Percentiles rank a stretch among this genome's conserved stretches.
phyloP scores from a whole-genome alignment of 2,113 vertebrate genomes.

The Peromyscus leucopus region DNA sequence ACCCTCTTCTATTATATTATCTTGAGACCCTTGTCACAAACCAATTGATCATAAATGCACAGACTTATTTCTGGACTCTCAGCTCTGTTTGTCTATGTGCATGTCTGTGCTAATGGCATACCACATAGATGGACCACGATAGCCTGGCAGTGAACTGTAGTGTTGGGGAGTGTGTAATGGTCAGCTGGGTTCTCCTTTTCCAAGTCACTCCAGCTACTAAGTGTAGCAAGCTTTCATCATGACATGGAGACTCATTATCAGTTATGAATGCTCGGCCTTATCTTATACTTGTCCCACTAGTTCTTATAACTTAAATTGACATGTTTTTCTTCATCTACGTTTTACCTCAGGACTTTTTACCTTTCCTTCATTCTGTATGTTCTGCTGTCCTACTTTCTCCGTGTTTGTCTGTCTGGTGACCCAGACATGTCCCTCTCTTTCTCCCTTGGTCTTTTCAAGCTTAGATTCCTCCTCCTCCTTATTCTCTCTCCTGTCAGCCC shows the following conservation, averaged over 20 bases:
- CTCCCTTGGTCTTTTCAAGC: no score
- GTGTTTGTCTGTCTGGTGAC: no score
- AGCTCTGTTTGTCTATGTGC: neutral
- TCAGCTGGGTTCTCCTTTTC: neutral
- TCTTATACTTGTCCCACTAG: no score
- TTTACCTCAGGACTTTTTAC: no score
- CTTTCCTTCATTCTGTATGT: no score
- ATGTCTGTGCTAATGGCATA: neutral
- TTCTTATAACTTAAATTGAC: no score
- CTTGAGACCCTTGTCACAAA: neutral
- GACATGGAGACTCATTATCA: neutral
- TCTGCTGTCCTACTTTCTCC: no score
- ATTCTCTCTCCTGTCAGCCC: no score
- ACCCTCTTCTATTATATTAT: neutral
- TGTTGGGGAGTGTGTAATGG: neutral
- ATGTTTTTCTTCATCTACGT: no score
- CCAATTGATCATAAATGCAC: neutral
- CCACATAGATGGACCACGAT: neutral
- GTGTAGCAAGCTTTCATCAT: neutral
- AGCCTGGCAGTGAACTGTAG: neutral
- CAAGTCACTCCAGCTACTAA: neutral
- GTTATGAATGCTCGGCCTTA: neutral
- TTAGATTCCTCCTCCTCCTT: no score
- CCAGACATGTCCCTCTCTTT: no score
- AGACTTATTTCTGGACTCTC: slow-evolving; percentile 2